Evolutionary conservation across 1,140 invertebrate species (phyloP).

Genomic region (Latrodectus geometricus): DNA sequence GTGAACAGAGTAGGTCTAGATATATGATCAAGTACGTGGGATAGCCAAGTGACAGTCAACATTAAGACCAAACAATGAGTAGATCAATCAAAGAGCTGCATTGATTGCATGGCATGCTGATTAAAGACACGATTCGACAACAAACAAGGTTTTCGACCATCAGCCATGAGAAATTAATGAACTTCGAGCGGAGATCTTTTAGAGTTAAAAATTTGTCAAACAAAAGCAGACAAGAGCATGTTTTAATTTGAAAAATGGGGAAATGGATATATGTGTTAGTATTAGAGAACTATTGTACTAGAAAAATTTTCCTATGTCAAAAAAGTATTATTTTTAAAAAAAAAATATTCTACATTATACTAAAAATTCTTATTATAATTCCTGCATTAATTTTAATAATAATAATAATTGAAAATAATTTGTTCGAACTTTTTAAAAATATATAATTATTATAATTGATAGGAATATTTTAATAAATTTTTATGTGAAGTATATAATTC

Average conservation of each 20-base stretch:
- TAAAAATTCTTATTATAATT: too few relatives aligned
- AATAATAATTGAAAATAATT: too few relatives aligned
- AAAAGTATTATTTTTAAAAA: too few relatives aligned
- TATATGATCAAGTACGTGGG: conserved; percentile 39
- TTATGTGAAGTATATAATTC: too few relatives aligned
- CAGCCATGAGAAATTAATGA: conserved; percentile 38
- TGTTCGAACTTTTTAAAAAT: too few relatives aligned
- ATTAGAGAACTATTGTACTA: too few relatives aligned
- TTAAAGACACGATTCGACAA: conserved; percentile 31
- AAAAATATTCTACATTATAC: too few relatives aligned
- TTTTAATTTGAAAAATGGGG: too few relatives aligned
- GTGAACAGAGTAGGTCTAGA: conserved; percentile 15
- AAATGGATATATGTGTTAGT: neutral
- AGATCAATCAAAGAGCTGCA: conserved; percentile 51
- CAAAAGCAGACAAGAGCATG: conserved; percentile 16
- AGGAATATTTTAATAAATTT: too few relatives aligned
- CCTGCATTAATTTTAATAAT: too few relatives aligned
- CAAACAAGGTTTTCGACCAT: conserved; percentile 34
- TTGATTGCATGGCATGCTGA: conserved; percentile 38
- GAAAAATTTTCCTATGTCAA: too few relatives aligned
- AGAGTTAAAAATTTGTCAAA: conserved; percentile 36
- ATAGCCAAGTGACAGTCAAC: conserved; percentile 32
- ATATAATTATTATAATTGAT: too few relatives aligned
- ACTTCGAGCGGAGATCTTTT: conserved; percentile 40
- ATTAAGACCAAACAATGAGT: conserved; percentile 49